Percentiles rank a stretch among this genome's conserved stretches.
phyloP scores from a whole-genome alignment of 2,113 vertebrate genomes.

The Nothobranchius kuhntae region DNA sequence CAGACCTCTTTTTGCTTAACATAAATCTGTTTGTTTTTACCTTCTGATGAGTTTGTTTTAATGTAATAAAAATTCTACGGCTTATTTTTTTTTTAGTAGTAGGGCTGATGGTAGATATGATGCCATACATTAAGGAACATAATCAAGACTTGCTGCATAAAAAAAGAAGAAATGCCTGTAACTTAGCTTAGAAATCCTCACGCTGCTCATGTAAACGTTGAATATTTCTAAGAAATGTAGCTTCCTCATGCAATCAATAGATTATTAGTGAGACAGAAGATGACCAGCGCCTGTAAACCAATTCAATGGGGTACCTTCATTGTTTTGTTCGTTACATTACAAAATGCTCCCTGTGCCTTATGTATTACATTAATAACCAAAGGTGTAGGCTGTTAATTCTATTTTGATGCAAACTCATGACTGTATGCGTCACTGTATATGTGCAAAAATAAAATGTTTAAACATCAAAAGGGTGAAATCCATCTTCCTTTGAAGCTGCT shows the following conservation, averaged over 20 bases:
- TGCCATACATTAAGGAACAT: too few relatives aligned
- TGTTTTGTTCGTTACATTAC: constrained; percentile 11
- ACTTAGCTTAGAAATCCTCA: constrained; percentile 30
- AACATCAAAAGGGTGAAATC: background rate
- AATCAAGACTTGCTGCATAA: background rate
- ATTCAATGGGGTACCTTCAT: constrained; percentile 1
- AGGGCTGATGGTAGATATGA: constrained; percentile 16
- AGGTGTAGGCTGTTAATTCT: constrained; percentile 59
- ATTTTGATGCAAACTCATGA: constrained; percentile 64
- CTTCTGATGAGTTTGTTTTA: constrained; percentile 11
- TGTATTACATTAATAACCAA: constrained; percentile 65
- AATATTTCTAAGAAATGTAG: constrained; percentile 16
- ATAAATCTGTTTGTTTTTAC: too few relatives aligned
- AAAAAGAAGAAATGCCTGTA: constrained; percentile 30
- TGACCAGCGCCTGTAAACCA: constrained; percentile 27
- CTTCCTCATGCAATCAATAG: constrained; percentile 19
- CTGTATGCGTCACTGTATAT: constrained; percentile 47
- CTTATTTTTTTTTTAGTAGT: constrained; percentile 11
- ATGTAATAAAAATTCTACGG: constrained; percentile 19
- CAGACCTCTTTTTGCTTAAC: too few relatives aligned
- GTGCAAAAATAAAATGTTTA: constrained; percentile 54
- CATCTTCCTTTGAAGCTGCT: too few relatives aligned
- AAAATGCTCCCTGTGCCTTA: constrained; percentile 69
- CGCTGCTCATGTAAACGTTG: constrained; percentile 35
- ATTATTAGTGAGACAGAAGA: constrained; percentile 24